Conservation (phyloP, 2,888 invertebrate species). For the Parapristionchus giblindavisi region DNA sequence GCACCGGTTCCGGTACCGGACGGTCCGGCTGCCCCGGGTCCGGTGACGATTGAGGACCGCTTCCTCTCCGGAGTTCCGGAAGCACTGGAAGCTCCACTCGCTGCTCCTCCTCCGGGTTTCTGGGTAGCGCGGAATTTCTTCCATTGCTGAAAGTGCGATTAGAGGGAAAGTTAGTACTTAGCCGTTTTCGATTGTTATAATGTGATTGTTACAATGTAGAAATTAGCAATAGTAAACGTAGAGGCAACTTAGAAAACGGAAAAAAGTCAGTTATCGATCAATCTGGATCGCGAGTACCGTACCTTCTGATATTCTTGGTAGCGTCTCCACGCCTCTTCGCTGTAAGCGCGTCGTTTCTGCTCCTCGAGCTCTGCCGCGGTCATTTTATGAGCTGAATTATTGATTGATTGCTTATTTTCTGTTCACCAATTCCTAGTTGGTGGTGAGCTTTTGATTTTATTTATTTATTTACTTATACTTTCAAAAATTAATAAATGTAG, state of each 20-base stretch:
- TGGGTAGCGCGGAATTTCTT: constrained; percentile 67
- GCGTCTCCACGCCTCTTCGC: constrained; percentile 67
- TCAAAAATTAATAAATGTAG: background rate
- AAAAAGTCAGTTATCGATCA: background rate
- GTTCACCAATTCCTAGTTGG: too few species aligned
- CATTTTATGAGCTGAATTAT: constrained; percentile 47
- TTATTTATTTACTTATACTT: background rate
- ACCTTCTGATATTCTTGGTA: constrained; percentile 68
- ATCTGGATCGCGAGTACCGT: background rate
- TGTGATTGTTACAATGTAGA: constrained; percentile 11
- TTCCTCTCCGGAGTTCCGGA: background rate
- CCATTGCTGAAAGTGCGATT: constrained; percentile 59
- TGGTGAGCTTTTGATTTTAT: background rate
- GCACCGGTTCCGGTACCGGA: background rate
- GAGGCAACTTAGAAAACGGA: constrained; percentile 9
- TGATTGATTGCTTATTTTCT: background rate
- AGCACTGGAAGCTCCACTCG: background rate
- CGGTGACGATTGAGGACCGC: background rate
- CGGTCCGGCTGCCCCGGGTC: background rate
- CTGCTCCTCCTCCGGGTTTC: constrained; percentile 26
- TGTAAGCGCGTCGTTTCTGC: constrained; percentile 64
- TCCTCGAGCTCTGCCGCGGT: constrained; percentile 62
- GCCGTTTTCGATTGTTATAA: background rate
- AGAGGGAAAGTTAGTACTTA: background rate
- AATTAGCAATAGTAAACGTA: constrained; percentile 3